Conservation (phyloP, 2,888 invertebrate species). For the Aelia acuminata region DNA sequence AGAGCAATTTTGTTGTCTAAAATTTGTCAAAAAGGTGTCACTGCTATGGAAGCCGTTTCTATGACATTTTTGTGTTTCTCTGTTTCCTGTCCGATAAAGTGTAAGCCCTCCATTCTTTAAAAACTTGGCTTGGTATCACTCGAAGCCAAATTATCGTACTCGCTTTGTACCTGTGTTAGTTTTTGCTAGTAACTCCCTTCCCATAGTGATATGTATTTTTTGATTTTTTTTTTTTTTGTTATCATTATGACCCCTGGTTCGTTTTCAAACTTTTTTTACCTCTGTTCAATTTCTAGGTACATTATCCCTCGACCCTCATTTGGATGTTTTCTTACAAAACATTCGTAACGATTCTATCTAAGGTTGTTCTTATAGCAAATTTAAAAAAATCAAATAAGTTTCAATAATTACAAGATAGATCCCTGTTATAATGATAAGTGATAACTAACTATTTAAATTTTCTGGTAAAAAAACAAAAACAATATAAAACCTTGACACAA, state of each 20-base stretch:
- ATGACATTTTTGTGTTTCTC: no score
- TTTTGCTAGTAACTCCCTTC: background rate
- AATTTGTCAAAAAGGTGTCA: no score
- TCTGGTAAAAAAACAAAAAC: no score
- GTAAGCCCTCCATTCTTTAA: background rate
- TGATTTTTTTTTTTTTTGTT: no score
- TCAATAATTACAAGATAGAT: background rate
- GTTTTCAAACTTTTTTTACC: background rate
- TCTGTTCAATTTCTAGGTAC: background rate
- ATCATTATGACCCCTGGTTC: background rate
- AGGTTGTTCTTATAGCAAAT: background rate
- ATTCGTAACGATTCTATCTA: background rate
- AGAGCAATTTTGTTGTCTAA: background rate
- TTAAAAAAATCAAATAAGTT: background rate
- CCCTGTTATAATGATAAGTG: no score
- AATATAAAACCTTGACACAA: no score
- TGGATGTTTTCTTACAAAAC: background rate
- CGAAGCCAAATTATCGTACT: background rate
- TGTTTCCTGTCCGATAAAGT: background rate
- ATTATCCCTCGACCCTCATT: slow-evolving; percentile 4
- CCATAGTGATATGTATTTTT: background rate
- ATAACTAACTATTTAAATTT: no score
- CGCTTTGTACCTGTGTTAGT: background rate
- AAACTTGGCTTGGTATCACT: background rate
- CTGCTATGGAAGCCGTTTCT: no score